Percentiles rank a stretch among this genome's conserved stretches.
Conservation (phyloP, 1,140 invertebrate species). For the Drosophila sechellia region DNA sequence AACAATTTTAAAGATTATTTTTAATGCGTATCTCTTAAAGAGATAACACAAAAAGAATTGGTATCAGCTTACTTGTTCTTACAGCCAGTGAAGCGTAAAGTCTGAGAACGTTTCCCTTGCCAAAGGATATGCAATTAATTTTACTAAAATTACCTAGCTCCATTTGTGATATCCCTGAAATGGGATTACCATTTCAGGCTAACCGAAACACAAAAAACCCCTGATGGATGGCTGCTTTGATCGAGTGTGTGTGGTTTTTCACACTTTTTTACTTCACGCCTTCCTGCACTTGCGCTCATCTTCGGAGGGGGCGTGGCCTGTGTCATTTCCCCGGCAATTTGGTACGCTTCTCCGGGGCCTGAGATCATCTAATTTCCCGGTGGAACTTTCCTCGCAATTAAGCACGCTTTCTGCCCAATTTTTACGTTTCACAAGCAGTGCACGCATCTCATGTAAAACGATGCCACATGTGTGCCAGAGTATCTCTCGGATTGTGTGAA, state of each 20-base stretch:
- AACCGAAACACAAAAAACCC: slow-evolving; percentile 3
- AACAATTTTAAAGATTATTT: neutral
- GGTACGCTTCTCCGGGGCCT: slow-evolving; percentile 66
- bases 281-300: slow-evolving; percentile 50
- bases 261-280: slow-evolving; percentile 76
- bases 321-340: slow-evolving; percentile 74
- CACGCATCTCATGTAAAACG: slow-evolving; percentile 74
- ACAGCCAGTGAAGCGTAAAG: slow-evolving; percentile 51
- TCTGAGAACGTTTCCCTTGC: slow-evolving; percentile 3
- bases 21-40: neutral
- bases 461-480: slow-evolving; percentile 71
- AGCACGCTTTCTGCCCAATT: slow-evolving; percentile 81
- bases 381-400: slow-evolving; percentile 74
- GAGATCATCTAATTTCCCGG: slow-evolving; percentile 47
- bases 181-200: slow-evolving; percentile 41
- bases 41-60: slow-evolving; percentile 17
- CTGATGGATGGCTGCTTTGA: slow-evolving; percentile 31
- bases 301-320: slow-evolving; percentile 45
- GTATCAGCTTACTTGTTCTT: slow-evolving; percentile 43
- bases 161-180: slow-evolving; percentile 42
- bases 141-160: slow-evolving; percentile 76
- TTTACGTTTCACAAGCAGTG: slow-evolving; percentile 34
- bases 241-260: slow-evolving; percentile 73
- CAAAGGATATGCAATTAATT: slow-evolving; percentile 69
- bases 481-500: slow-evolving; percentile 16